phyloP scores from a whole-genome alignment of 2,888 invertebrate species.

The Napeogenes sylphis region DNA sequence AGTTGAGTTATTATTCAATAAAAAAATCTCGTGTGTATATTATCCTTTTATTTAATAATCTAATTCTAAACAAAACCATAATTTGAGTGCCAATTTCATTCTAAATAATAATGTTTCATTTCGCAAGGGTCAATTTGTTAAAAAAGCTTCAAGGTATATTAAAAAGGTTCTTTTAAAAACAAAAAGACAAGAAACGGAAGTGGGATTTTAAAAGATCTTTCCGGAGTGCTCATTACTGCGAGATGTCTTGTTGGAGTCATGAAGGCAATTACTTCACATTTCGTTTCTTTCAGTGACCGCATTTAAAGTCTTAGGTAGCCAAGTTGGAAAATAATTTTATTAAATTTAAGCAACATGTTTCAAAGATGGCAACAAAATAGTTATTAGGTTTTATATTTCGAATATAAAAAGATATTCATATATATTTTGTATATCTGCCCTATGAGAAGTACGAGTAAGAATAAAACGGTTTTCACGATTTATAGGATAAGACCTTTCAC shows the following conservation, averaged over 20 bases:
- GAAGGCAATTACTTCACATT: conserved; percentile 52
- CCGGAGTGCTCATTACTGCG: conserved; percentile 54
- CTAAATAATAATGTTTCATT: background rate
- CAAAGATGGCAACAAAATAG: background rate
- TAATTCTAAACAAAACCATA: too few relatives aligned
- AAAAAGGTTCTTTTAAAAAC: conserved; percentile 38
- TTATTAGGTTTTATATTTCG: too few relatives aligned
- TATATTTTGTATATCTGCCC: too few relatives aligned
- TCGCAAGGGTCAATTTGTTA: conserved; percentile 25
- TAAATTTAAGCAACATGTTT: conserved; percentile 10
- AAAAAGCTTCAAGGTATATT: conserved; percentile 37
- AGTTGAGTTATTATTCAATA: too few relatives aligned
- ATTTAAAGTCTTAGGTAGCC: conserved; percentile 23
- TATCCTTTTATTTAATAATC: too few relatives aligned
- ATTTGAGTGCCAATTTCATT: too few relatives aligned
- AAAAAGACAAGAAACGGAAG: conserved; percentile 41
- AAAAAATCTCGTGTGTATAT: too few relatives aligned
- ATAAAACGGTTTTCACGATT: too few relatives aligned
- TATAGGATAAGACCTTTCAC: too few relatives aligned
- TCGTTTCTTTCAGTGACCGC: conserved; percentile 35
- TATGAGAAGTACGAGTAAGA: too few relatives aligned
- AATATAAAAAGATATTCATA: too few relatives aligned
- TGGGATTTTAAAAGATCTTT: conserved; percentile 44
- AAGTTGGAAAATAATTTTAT: conserved; percentile 5
- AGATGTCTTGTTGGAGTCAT: conserved; percentile 46